Percentiles rank a stretch among this genome's conserved stretches.
These are phyloP conservation scores for Zelleria hepariella DNA, from an alignment of 2,888 invertebrate genomes.

Conservation along the genomic window DNA sequence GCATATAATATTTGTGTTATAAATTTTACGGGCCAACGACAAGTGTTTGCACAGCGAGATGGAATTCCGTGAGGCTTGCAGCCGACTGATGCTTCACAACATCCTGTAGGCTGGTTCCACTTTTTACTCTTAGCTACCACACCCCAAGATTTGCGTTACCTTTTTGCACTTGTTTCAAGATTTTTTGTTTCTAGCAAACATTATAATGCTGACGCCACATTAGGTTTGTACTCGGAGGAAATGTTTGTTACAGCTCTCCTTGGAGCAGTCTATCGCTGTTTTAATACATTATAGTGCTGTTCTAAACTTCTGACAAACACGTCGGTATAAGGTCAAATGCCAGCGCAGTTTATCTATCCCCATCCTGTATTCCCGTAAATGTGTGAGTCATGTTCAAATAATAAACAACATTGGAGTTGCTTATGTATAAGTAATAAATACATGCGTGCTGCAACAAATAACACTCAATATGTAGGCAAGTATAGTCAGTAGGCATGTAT, in stretches of 20 bases:
- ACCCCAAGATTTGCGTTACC: not conserved
- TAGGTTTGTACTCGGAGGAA: not conserved
- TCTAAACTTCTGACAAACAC: not conserved
- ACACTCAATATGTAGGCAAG: not conserved
- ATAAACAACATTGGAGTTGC: not conserved
- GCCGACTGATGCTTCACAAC: slow-evolving; percentile 4
- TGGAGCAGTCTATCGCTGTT: not conserved
- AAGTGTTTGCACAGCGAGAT: slow-evolving; percentile 48
- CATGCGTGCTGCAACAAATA: not conserved
- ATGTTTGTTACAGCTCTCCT: not conserved
- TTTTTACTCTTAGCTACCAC: not conserved
- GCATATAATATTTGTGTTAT: slow-evolving; percentile 47
- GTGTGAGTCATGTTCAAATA: not conserved
- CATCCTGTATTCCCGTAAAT: not conserved
- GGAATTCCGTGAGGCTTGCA: slow-evolving; percentile 40
- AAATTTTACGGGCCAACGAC: slow-evolving; percentile 49
- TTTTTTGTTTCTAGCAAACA: too few relatives aligned
- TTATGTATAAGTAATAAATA: not conserved
- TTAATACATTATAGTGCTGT: too few relatives aligned
- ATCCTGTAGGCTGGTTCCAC: not conserved
- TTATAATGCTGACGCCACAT: too few relatives aligned
- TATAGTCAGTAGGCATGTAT: not conserved
- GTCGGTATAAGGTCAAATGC: not conserved
- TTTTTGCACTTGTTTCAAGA: not conserved
- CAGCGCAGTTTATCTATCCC: not conserved